Conservation (phyloP, 2,113 vertebrate species). For the Rhea americana region DNA sequence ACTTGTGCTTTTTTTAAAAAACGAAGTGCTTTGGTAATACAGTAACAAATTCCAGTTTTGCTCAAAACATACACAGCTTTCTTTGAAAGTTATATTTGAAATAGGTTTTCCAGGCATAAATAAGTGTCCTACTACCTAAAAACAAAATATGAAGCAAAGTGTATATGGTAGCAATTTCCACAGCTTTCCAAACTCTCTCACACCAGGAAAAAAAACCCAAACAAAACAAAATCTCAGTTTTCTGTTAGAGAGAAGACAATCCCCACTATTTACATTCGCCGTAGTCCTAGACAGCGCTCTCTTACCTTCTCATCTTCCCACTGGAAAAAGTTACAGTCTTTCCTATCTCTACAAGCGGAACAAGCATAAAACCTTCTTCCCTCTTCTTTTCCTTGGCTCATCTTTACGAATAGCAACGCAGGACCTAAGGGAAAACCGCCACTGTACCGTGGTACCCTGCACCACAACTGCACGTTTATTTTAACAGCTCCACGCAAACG, state of each 20-base stretch:
- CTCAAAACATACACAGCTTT: not conserved
- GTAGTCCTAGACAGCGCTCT: accelerated
- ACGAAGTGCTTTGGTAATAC: not conserved
- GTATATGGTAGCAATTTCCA: not conserved
- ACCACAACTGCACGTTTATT: accelerated
- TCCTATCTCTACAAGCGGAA: conserved; percentile 93
- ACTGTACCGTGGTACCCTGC: not conserved
- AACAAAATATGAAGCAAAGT: not conserved
- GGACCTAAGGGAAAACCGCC: conserved; percentile 78
- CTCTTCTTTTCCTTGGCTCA: conserved; percentile 62
- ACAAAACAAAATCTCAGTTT: not conserved
- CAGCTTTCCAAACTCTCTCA: not conserved
- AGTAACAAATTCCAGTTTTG: not conserved
- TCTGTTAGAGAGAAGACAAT: not conserved
- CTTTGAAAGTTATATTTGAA: not conserved
- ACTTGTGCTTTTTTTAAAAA: not conserved
- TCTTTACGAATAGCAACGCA: conserved; percentile 87
- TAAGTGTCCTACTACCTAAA: not conserved
- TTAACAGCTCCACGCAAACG: accelerated
- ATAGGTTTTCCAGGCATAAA: accelerated
- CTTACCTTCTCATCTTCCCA: conserved; percentile 94
- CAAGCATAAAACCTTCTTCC: conserved; percentile 90
- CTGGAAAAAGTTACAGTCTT: conserved; percentile 93
- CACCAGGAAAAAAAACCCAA: not conserved
- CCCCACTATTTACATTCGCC: accelerated